Conservation (phyloP, 2,113 vertebrate species). For the Setophaga kirtlandii region DNA sequence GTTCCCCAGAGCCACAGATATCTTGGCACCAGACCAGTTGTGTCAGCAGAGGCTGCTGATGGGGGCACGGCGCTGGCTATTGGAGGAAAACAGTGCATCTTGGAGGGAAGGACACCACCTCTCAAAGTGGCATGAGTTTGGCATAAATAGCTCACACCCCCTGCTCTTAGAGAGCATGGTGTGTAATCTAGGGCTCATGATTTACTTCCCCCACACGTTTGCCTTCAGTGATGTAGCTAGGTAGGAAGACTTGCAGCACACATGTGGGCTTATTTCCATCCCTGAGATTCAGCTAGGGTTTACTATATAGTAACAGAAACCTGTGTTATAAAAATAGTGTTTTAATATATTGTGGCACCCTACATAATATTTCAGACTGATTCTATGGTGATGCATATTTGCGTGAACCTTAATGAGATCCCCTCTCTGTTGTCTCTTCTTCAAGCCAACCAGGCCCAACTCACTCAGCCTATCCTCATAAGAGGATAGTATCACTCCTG, state of each 20-base stretch:
- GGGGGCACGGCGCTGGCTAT: accelerated
- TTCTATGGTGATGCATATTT: neutral
- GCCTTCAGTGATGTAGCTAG: neutral
- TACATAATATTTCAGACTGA: neutral
- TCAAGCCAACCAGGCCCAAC: neutral
- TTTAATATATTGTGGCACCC: neutral
- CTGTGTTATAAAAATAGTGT: neutral
- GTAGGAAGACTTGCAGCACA: neutral
- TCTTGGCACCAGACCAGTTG: accelerated
- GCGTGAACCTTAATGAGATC: neutral
- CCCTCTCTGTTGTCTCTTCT: neutral
- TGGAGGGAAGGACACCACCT: neutral
- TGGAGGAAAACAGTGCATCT: neutral
- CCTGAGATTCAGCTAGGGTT: neutral
- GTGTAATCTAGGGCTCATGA: neutral
- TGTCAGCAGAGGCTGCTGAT: neutral
- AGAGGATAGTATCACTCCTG: neutral
- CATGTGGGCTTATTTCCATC: neutral
- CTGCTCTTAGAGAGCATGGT: neutral
- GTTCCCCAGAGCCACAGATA: accelerated
- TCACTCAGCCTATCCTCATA: neutral
- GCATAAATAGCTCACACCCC: neutral
- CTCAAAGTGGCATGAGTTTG: neutral
- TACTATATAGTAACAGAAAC: neutral
- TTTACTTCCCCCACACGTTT: neutral